Evolutionary conservation across 2,888 invertebrate genomes (phyloP).

Genomic region (Spilosoma lubricipeda): DNA sequence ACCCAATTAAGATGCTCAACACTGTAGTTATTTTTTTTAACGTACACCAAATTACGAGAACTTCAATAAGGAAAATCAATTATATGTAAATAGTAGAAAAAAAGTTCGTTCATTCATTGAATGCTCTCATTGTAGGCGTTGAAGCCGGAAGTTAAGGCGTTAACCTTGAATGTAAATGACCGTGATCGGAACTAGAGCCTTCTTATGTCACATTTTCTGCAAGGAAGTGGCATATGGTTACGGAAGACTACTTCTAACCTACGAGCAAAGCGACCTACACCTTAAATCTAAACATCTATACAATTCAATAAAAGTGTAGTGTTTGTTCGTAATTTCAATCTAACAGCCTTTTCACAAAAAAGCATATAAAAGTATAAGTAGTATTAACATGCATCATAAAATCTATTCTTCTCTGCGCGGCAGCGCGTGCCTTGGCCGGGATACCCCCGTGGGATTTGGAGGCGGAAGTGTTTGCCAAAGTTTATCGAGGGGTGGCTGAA

Average conservation of each 20-base stretch:
- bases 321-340: too few species aligned
- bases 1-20: too few species aligned
- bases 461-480: too few species aligned
- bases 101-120: neutral
- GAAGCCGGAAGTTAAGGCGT: neutral
- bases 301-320: neutral
- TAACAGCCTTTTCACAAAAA: too few species aligned
- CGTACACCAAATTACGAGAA: neutral
- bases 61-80: neutral
- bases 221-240: neutral
- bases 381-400: too few species aligned
- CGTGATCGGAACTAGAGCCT: neutral
- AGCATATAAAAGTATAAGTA: too few species aligned
- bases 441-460: too few species aligned
- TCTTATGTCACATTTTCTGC: constrained; percentile 3
- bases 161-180: constrained; percentile 3
- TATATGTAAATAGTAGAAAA: neutral
- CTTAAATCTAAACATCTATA: neutral
- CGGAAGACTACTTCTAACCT: neutral
- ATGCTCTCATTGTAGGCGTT: neutral
- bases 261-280: neutral
- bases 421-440: too few species aligned
- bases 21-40: too few species aligned
- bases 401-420: too few species aligned
- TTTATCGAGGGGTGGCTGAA: too few species aligned